A percentile compares a stretch with the other conserved stretches of the same genome.
phyloP scores from a whole-genome alignment of 2,888 invertebrate genomes.

The Cosmopolites sordidus region DNA sequence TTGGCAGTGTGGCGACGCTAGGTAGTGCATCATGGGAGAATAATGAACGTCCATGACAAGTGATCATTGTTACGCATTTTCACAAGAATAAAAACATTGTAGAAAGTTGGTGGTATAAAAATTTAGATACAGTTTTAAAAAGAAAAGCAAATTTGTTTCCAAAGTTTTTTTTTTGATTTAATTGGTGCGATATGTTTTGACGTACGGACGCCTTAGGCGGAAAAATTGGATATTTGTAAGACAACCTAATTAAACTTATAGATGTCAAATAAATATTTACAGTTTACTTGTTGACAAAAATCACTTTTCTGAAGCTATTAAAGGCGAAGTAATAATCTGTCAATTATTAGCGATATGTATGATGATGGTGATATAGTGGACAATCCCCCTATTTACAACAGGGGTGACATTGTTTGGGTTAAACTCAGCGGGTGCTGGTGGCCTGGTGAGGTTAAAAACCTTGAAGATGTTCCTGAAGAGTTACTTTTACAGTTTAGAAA shows the following conservation, averaged over 20 bases:
- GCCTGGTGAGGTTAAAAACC: conserved; percentile 72
- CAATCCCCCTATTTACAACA: conserved; percentile 52
- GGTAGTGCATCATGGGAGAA: conserved; percentile 45
- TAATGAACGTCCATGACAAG: conserved; percentile 48
- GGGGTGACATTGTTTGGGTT: conserved; percentile 82
- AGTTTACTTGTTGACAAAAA: not conserved
- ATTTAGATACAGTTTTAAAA: too few species aligned
- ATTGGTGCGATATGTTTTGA: conserved; percentile 12
- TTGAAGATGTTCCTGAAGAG: conserved; percentile 63
- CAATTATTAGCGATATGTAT: conserved; percentile 3
- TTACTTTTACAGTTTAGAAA: conserved; percentile 62
- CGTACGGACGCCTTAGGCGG: not conserved
- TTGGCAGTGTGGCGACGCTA: conserved; percentile 48
- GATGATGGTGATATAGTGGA: conserved; percentile 13
- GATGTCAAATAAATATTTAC: conserved; percentile 1
- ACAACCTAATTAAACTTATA: not conserved
- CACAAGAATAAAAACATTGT: conserved; percentile 36
- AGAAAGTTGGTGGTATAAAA: not conserved
- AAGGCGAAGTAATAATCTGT: too few species aligned
- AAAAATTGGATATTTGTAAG: not conserved
- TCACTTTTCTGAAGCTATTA: too few species aligned
- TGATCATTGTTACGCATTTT: conserved; percentile 42
- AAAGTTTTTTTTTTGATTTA: too few species aligned
- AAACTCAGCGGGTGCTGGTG: conserved; percentile 79
- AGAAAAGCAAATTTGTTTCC: too few species aligned